These are phyloP conservation scores for Macrosiphum euphorbiae DNA, from an alignment of 2,888 invertebrate species.

Conservation along the genomic window DNA sequence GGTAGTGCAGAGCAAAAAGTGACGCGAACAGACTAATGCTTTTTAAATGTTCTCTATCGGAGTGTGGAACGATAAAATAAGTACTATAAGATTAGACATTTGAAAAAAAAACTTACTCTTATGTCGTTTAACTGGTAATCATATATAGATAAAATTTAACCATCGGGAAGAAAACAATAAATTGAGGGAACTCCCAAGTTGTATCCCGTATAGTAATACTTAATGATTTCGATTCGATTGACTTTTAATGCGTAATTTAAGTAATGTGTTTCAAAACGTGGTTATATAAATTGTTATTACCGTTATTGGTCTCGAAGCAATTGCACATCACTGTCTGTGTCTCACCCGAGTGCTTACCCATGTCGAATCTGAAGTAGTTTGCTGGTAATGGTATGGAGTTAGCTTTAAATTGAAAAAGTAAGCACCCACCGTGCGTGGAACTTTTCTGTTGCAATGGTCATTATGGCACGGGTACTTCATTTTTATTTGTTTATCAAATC, in stretches of 20 bases:
- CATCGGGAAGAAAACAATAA: background rate
- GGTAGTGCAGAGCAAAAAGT: background rate
- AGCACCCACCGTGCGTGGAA: background rate
- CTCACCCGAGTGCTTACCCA: background rate
- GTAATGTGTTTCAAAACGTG: background rate
- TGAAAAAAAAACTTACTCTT: background rate
- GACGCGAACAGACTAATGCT: slow-evolving; percentile 1
- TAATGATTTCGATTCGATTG: background rate
- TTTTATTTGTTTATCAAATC: background rate
- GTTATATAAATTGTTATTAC: background rate
- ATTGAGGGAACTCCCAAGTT: background rate
- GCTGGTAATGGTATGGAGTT: background rate
- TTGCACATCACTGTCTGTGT: background rate
- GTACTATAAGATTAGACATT: background rate
- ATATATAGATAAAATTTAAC: background rate
- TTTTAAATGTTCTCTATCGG: background rate
- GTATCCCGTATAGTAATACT: background rate
- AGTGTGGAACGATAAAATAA: background rate
- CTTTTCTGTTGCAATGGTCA: background rate
- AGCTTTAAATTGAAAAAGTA: background rate
- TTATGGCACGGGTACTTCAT: background rate
- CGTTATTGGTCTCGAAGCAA: background rate
- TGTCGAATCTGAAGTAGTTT: background rate
- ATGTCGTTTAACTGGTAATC: background rate
- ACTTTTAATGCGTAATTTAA: background rate